Evolutionary conservation across 2,797 vertebrate species (phyloP).

Genomic region (Amazonetta brasiliensis): DNA sequence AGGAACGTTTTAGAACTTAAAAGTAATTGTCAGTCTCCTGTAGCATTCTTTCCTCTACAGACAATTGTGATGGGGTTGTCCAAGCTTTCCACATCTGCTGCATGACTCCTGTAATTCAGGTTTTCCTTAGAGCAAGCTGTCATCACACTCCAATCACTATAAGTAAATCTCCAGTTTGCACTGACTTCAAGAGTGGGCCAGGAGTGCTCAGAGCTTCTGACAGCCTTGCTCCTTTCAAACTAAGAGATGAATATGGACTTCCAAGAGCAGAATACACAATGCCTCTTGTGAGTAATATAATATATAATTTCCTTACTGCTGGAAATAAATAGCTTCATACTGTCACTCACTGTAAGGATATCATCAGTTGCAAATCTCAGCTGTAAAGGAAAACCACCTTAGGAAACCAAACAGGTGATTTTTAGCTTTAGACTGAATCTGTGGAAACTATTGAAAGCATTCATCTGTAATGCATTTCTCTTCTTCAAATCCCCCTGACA

Average conservation of each 20-base stretch:
- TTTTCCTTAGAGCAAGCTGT: not conserved
- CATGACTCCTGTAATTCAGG: not conserved
- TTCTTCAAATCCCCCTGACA: not conserved
- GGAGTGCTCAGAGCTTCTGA: not conserved
- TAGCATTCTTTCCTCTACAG: not conserved
- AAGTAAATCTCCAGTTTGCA: conserved; percentile 7
- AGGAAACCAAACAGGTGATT: conserved; percentile 44
- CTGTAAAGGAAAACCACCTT: not conserved
- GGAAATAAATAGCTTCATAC: conserved; percentile 13
- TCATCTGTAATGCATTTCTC: not conserved
- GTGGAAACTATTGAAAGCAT: conserved; percentile 1
- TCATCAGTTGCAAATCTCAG: not conserved
- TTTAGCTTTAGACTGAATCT: conserved; percentile 26
- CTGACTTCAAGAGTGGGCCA: not conserved
- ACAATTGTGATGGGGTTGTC: not conserved
- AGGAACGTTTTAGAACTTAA: not conserved
- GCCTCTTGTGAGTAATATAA: conserved; percentile 11
- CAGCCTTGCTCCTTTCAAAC: not conserved
- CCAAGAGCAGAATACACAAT: not conserved
- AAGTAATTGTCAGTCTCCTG: not conserved
- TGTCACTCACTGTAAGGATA: not conserved
- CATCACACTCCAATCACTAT: not conserved
- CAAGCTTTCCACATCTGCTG: not conserved
- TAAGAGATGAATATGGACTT: not conserved
- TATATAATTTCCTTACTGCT: not conserved